Conservation (phyloP, 2,113 vertebrate species). For the Oostethus manadensis region DNA sequence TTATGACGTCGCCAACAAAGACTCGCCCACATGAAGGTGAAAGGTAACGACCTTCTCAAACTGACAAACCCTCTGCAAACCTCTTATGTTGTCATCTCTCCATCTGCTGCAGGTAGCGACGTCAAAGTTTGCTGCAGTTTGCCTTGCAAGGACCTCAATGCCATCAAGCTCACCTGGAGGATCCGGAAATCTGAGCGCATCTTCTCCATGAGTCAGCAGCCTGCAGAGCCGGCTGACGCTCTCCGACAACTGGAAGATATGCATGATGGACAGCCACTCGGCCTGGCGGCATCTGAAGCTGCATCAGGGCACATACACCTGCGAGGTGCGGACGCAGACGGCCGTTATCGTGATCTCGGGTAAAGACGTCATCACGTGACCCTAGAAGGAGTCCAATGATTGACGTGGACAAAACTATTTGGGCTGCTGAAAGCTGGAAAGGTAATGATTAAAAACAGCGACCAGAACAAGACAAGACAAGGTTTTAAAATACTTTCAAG, state of each 20-base stretch:
- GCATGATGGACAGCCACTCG: background rate
- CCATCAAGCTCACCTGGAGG: conserved; percentile 17
- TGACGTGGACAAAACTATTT: too few species aligned
- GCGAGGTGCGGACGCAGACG: conserved; percentile 14
- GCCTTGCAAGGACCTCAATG: background rate
- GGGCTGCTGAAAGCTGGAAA: too few species aligned
- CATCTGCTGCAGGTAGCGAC: background rate
- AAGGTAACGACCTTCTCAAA: background rate
- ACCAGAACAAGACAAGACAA: too few species aligned
- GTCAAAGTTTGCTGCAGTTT: conserved; percentile 12
- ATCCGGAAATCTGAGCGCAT: background rate
- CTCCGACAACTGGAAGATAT: conserved; percentile 8
- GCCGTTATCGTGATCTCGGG: conserved; percentile 1
- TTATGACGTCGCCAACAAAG: background rate
- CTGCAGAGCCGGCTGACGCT: background rate
- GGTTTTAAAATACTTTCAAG: too few species aligned
- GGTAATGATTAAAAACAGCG: too few species aligned
- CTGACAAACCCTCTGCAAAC: background rate
- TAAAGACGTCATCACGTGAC: background rate
- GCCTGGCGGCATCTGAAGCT: background rate
- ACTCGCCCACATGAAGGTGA: background rate
- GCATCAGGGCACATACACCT: conserved; percentile 22
- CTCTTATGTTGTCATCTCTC: background rate
- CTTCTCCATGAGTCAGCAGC: background rate
- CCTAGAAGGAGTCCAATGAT: too few species aligned